A percentile compares a stretch with the other conserved stretches of the same genome.
Evolutionary conservation across 2,888 invertebrate species (phyloP).

Genomic region (Thyatira batis): DNA sequence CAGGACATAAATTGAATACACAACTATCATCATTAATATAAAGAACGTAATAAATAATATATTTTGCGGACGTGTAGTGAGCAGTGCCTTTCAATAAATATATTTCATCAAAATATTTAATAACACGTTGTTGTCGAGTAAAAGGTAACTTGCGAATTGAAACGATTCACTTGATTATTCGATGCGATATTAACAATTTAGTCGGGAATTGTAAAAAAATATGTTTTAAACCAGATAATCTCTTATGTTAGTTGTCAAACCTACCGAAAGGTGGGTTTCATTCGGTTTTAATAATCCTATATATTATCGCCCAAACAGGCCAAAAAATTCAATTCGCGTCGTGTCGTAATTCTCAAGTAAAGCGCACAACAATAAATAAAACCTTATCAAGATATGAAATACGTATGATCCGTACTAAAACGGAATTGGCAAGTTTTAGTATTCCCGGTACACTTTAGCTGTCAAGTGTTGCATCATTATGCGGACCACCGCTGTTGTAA

Average conservation of each 20-base stretch:
- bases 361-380: not conserved
- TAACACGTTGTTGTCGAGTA: too few relatives aligned
- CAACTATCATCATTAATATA: slow-evolving; percentile 2
- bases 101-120: not conserved
- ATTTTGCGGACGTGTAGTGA: not conserved
- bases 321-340: not conserved
- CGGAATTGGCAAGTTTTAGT: not conserved
- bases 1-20: slow-evolving; percentile 38
- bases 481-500: slow-evolving; percentile 6
- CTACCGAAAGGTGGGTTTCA: too few relatives aligned
- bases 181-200: too few relatives aligned
- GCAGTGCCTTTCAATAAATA: not conserved
- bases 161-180: too few relatives aligned
- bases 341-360: not conserved
- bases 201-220: too few relatives aligned
- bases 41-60: not conserved
- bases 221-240: too few relatives aligned
- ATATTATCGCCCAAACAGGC: not conserved
- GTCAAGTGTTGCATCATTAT: slow-evolving; percentile 3
- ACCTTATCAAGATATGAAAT: not conserved
- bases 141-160: too few relatives aligned
- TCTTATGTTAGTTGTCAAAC: too few relatives aligned
- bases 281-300: too few relatives aligned
- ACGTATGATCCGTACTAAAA: not conserved
- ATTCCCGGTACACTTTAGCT: not conserved